Evolutionary conservation across 1,140 invertebrate genomes (phyloP).

Genomic region (Colletes gigas): DNA sequence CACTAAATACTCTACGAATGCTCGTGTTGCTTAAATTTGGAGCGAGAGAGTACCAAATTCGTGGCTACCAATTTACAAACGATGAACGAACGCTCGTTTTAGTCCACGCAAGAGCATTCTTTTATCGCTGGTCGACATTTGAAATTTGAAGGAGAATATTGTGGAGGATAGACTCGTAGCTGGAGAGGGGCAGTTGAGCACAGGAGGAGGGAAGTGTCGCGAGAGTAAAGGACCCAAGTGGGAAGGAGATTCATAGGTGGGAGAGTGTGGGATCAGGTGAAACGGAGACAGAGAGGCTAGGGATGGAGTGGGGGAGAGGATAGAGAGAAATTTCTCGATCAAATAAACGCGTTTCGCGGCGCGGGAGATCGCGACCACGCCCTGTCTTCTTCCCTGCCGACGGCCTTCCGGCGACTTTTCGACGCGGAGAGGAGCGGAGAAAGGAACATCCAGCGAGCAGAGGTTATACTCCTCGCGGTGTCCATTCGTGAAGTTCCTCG

Average conservation of each 20-base stretch:
- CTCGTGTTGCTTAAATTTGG: too few species aligned
- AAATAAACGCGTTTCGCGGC: conserved; percentile 62
- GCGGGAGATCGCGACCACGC: conserved; percentile 66
- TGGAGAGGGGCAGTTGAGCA: conserved; percentile 37
- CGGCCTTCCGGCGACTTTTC: conserved; percentile 61
- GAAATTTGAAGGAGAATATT: too few species aligned
- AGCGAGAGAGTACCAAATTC: too few species aligned
- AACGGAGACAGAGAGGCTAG: conserved; percentile 1
- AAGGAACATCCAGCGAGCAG: not conserved
- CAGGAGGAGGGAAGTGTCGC: conserved; percentile 43
- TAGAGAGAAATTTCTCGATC: conserved; percentile 53
- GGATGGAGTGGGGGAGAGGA: not conserved
- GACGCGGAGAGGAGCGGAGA: conserved; percentile 15
- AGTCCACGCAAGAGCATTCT: too few species aligned
- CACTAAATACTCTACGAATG: too few species aligned
- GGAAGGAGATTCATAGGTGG: not conserved
- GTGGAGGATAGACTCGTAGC: not conserved
- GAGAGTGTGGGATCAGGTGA: not conserved
- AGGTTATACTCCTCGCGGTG: too few species aligned
- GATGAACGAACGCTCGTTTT: too few species aligned
- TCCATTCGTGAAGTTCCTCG: too few species aligned
- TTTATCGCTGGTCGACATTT: too few species aligned
- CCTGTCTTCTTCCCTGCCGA: conserved; percentile 62
- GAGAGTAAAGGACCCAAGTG: not conserved
- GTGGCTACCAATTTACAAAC: too few species aligned